Evolutionary conservation across 2,797 vertebrate species (phyloP).

Genomic region (Syngnathus acus): DNA sequence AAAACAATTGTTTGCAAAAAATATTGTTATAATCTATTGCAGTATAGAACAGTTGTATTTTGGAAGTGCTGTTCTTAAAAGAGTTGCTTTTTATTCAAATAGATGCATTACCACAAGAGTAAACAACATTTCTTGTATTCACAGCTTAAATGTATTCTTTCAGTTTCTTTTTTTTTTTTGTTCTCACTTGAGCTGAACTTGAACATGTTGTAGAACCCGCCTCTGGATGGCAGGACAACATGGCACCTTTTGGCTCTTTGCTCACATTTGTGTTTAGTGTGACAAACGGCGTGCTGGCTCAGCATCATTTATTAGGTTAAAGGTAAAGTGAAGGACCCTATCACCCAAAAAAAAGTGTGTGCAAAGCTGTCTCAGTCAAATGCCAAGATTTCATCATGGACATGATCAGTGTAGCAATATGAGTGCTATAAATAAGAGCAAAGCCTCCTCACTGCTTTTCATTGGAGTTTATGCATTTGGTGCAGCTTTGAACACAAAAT

Average conservation of each 20-base stretch:
- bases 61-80: too few relatives aligned
- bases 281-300: neutral
- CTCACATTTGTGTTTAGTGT: neutral
- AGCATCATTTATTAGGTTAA: neutral
- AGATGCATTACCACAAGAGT: too few relatives aligned
- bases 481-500: neutral
- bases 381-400: conserved; percentile 38
- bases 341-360: neutral
- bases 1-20: too few relatives aligned
- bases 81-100: too few relatives aligned
- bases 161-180: neutral
- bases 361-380: conserved; percentile 18
- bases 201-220: neutral
- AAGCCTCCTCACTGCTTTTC: neutral
- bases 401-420: neutral
- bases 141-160: neutral
- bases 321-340: neutral
- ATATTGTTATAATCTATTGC: too few relatives aligned
- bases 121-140: neutral
- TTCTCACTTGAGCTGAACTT: neutral
- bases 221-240: conserved; percentile 31
- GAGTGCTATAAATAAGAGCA: neutral
- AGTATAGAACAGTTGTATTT: too few relatives aligned
- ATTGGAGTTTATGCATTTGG: neutral
- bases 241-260: neutral